Evolutionary conservation across 2,888 invertebrate species (phyloP), one percentile per base, ranked within the genome.

Genomic region (Dermolepida albohirtum): DNA sequence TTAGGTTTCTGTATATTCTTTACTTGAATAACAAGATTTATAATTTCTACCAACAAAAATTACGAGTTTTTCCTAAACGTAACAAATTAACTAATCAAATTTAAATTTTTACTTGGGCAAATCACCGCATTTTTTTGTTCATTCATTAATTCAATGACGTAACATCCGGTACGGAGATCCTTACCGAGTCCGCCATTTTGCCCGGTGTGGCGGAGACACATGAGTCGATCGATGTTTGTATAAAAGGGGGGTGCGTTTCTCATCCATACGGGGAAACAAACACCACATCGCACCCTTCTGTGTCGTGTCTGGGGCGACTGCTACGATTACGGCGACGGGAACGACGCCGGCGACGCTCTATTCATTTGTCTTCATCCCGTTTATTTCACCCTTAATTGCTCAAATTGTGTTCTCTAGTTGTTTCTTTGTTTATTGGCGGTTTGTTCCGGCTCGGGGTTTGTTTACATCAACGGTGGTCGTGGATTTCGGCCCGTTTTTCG

Each of bases 171-270:
- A 11, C 17, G 51, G 62, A 44, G 34, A 44, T 47, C 47, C 40
- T 8, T 7, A 47, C 44, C 29, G 29, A 29, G 66, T 52, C 75
- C 77, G 76, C 82, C 82, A 82, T 82, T 82, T 82, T 82, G 80
- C 78, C 80, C 78, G 81, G 77, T 34, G 10, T 81, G 82, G 75
- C 75, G 78, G 79, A 82, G 81, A 82, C 81, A 74, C 74, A 79
- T 80, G 79, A 77, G 34, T 76, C 79, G 80, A 82, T 82, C 81
- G 81, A 82, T 82, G 79, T 44, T 59, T 44, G 59, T 59, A 59
- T 27, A 59, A 59, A 59, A 34, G 59, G 59, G 59, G 59, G 22
- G 43, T 29, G 44, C 73, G 68, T 67, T 69, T 72, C 70, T 71
- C 70, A 71, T 69, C 74, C 74, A 73, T 74, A 78, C 34, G 34